Percentiles rank a stretch among this genome's conserved stretches.
Conservation (phyloP, 2,888 invertebrate genomes). For the Cataglyphis livida region DNA sequence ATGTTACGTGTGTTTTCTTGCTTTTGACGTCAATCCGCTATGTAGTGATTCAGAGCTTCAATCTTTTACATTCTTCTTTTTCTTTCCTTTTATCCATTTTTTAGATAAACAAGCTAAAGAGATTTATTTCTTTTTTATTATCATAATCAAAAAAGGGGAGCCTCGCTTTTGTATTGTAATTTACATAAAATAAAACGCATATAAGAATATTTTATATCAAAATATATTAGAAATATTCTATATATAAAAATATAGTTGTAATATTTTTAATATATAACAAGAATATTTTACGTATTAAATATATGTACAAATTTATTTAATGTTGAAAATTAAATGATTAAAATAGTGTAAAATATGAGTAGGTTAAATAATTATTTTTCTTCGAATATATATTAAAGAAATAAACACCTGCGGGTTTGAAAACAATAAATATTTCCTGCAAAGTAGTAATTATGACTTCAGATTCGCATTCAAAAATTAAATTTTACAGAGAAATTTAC, state of each 20-base stretch:
- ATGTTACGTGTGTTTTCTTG: constrained; percentile 18
- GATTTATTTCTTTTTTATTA: constrained; percentile 14
- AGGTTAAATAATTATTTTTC: not conserved
- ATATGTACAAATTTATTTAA: not conserved
- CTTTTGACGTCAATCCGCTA: constrained; percentile 33
- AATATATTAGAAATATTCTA: not conserved
- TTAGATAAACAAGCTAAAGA: constrained; percentile 29
- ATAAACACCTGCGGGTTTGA: not conserved
- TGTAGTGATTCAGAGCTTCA: constrained; percentile 35
- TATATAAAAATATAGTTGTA: not conserved
- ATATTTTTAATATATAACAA: not conserved
- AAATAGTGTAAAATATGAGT: not conserved
- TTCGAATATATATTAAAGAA: not conserved
- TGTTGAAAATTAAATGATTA: not conserved
- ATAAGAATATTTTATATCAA: too few species aligned
- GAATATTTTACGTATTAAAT: not conserved
- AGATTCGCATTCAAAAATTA: not conserved
- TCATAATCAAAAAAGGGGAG: not conserved
- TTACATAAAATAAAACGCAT: not conserved
- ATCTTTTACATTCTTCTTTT: constrained; percentile 34
- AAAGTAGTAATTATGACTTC: not conserved
- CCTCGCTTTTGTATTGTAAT: not conserved
- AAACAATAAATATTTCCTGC: not conserved
- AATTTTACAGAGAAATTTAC: not conserved
- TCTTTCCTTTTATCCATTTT: constrained; percentile 1